Conservation (phyloP, 2,797 vertebrate genomes). For the Antennarius maculatus region DNA sequence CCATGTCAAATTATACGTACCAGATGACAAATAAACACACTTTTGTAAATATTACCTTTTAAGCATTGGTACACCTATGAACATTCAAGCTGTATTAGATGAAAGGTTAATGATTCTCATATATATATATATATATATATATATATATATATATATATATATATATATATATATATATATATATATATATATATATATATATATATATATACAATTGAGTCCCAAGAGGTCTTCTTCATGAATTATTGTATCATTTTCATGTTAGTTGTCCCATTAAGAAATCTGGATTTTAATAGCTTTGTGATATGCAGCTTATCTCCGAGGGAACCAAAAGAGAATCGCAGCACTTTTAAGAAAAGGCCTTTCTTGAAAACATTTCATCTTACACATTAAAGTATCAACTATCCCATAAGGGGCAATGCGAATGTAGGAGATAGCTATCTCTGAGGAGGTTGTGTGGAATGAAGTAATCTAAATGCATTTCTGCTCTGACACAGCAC, state of each 20-base stretch:
- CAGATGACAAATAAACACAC: not conserved
- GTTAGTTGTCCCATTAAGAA: slow-evolving; percentile 38
- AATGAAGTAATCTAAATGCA: slow-evolving; percentile 78
- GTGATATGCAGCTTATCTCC: slow-evolving; percentile 21
- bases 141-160: too few relatives aligned
- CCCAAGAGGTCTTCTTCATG: slow-evolving; percentile 33
- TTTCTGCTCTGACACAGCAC: slow-evolving; percentile 60
- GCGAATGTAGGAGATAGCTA: slow-evolving; percentile 51
- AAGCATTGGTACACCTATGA: slow-evolving; percentile 47
- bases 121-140: too few relatives aligned
- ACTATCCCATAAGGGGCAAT: slow-evolving; percentile 33
- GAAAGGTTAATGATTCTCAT: slow-evolving; percentile 43
- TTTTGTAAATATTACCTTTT: slow-evolving; percentile 29
- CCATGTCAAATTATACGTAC: slow-evolving; percentile 15
- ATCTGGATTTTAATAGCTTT: slow-evolving; percentile 41
- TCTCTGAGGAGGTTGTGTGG: slow-evolving; percentile 51
- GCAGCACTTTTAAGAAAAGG: slow-evolving; percentile 39
- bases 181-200: too few relatives aligned
- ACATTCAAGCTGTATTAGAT: slow-evolving; percentile 39
- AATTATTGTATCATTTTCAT: slow-evolving; percentile 44
- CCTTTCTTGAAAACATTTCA: slow-evolving; percentile 47
- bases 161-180: too few relatives aligned
- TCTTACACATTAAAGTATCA: slow-evolving; percentile 49
- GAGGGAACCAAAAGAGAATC: slow-evolving; percentile 38
- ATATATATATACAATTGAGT: slow-evolving; percentile 1